phyloP scores from a whole-genome alignment of 2,888 invertebrate genomes.

The Phyllotreta cruciferae region DNA sequence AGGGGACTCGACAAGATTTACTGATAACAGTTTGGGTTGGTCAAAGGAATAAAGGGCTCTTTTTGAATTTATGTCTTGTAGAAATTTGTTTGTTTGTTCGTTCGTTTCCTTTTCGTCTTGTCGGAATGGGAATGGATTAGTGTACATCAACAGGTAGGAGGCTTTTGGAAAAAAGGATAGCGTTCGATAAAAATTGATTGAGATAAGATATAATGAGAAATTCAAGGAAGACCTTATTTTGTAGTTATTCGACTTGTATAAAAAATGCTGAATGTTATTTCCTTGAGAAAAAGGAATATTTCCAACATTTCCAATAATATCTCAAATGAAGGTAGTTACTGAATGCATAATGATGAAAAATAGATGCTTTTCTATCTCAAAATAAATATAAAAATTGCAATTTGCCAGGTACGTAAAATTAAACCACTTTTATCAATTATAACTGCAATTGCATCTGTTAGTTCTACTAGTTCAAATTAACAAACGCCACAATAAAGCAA shows the following conservation, averaged over 20 bases:
- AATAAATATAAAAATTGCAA: too few species aligned
- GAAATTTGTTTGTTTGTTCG: conserved; percentile 7
- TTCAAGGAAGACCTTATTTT: too few species aligned
- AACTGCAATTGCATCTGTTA: not conserved
- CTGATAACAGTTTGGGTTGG: conserved; percentile 23
- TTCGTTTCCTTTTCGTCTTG: not conserved
- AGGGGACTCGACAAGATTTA: conserved; percentile 30
- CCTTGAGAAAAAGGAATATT: too few species aligned
- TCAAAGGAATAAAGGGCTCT: conserved; percentile 9
- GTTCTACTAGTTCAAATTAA: not conserved
- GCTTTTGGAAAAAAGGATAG: conserved; percentile 2
- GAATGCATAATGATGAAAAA: too few species aligned
- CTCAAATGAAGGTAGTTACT: too few species aligned
- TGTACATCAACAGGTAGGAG: conserved; percentile 7
- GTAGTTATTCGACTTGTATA: too few species aligned
- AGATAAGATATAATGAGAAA: too few species aligned
- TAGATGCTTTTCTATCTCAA: too few species aligned
- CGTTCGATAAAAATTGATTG: too few species aligned
- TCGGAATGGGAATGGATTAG: conserved; percentile 8
- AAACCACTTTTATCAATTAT: not conserved
- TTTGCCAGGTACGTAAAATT: too few species aligned
- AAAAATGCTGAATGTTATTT: too few species aligned
- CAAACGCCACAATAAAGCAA: conserved; percentile 32
- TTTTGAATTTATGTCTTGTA: conserved; percentile 14
- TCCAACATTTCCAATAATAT: too few species aligned